Evolutionary conservation across 2,797 vertebrate species (phyloP), one percentile per base, ranked within the genome.

Genomic region (Nothura maculosa): DNA sequence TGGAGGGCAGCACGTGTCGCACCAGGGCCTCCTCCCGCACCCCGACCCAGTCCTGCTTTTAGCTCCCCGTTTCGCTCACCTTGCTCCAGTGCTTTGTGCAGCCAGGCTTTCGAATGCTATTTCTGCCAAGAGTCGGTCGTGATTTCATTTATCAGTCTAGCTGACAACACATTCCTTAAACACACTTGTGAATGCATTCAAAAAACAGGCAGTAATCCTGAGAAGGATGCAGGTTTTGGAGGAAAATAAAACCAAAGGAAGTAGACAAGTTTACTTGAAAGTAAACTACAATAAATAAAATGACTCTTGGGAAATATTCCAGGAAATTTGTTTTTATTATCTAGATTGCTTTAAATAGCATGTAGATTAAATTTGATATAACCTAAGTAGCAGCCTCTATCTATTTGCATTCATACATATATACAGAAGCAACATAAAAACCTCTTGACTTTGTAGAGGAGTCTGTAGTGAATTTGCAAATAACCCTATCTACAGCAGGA

Each of bases 381-480:
- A 88, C 27, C 83, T 70, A 87, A 95, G 68, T n/a, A 87, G 66
- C 92, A 93, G 70, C 67, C 52, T 76, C 81, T 89, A 67, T 94
- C 92, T 93, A 90, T 91, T 85, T 93, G 76, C 62, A 43, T 70
- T 91, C 82, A 16, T 67, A 36, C 58, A 42, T 63, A 40, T 50
- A 34, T 76, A 38, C 64, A 70, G 60, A 85, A 85, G 54, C 68
- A 86, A 63, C 72, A 66, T 74, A 84, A 91, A 90, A 90, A n/a
- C 89, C 45, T 81, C 72, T 36, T 4, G 12, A 95, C 81, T 82
- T 81, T 50, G 50, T 60, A 89, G 86, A 87, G 78, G 61, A 94
- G 78, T 62, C 87, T 87, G 83, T 62, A 89, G 88, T 55, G 0
- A 93, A 95, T 95, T 91, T 67, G 82, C 92, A 83, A 94, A 92